Conservation (phyloP, 2,113 vertebrate genomes). For the Neodontobutis hainanensis region DNA sequence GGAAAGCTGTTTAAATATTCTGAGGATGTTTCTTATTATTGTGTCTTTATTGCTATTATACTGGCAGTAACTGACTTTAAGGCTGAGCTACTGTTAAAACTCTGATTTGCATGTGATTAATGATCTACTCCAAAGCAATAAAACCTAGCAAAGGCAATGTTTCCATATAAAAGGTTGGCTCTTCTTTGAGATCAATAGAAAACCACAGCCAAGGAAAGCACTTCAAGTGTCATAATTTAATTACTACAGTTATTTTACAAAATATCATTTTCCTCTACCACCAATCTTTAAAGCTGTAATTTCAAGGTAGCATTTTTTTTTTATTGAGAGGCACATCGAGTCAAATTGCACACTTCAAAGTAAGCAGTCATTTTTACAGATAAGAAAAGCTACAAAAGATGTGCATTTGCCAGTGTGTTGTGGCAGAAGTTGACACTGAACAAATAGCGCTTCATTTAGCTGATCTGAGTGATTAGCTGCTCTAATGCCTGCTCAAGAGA, state of each 20-base stretch:
- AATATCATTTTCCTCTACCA: background rate
- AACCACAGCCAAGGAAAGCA: background rate
- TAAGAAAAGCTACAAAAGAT: background rate
- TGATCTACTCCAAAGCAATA: background rate
- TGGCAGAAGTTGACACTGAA: too few species aligned
- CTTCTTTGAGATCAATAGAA: background rate
- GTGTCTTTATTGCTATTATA: too few species aligned
- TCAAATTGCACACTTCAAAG: background rate
- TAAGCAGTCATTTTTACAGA: background rate
- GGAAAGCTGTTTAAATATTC: too few species aligned
- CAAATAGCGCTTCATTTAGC: background rate
- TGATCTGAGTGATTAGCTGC: too few species aligned
- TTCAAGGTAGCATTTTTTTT: background rate
- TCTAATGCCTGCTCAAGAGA: too few species aligned
- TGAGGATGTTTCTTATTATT: too few species aligned
- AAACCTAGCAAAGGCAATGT: background rate
- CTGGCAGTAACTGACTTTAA: background rate
- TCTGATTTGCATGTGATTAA: constrained; percentile 2
- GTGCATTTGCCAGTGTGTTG: too few species aligned
- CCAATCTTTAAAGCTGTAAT: background rate
- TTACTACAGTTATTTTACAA: background rate
- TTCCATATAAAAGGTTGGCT: background rate
- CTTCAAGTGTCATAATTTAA: background rate
- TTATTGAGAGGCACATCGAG: background rate
- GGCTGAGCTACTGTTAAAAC: background rate